Evolutionary conservation across 2,888 invertebrate species (phyloP).

Genomic region (Andrena bucephala): DNA sequence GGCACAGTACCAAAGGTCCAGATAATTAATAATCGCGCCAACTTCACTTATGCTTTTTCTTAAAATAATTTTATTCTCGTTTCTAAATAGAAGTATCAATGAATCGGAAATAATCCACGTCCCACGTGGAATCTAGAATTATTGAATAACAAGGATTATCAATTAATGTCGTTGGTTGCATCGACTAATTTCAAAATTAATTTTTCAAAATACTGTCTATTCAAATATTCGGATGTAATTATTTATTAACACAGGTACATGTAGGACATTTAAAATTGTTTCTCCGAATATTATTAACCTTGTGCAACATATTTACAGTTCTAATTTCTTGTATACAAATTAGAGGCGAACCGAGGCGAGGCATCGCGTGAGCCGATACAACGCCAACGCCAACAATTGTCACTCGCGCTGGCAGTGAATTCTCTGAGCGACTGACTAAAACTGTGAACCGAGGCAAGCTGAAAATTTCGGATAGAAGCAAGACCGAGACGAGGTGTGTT

Average conservation of each 20-base stretch:
- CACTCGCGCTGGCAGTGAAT: too few species aligned
- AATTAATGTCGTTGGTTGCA: neutral
- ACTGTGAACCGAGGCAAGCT: too few species aligned
- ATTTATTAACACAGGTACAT: neutral
- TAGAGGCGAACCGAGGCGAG: too few species aligned
- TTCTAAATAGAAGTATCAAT: neutral
- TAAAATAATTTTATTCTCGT: neutral
- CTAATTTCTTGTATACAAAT: too few species aligned
- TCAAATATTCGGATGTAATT: neutral
- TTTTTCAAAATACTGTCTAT: neutral
- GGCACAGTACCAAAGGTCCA: neutral
- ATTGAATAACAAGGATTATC: neutral
- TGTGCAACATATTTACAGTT: neutral
- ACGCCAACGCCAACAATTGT: too few species aligned
- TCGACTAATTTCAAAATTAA: neutral
- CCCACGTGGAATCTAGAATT: neutral
- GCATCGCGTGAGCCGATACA: too few species aligned
- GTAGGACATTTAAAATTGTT: neutral
- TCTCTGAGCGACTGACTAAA: too few species aligned
- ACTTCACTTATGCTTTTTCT: neutral
- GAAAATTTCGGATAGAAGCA: too few species aligned
- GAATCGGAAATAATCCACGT: neutral
- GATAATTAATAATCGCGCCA: slow-evolving; percentile 15
- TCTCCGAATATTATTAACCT: neutral
- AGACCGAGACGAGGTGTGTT: too few species aligned